These are phyloP conservation scores for Isoperla grammatica DNA, from an alignment of 2,888 invertebrate species.

Conservation along the genomic window DNA sequence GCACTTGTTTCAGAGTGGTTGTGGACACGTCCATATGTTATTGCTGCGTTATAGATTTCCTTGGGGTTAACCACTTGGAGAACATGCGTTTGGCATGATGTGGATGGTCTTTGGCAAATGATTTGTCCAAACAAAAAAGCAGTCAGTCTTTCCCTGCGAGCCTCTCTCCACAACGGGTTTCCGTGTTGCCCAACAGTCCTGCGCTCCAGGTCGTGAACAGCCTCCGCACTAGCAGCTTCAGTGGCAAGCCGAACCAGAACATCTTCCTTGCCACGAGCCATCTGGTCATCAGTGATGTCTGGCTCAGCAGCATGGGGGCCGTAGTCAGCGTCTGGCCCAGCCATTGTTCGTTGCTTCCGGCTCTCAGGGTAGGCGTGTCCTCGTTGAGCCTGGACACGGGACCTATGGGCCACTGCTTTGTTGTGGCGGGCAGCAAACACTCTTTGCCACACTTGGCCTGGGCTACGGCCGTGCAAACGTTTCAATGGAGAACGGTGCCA, in stretches of 20 bases:
- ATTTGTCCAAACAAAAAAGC: neutral
- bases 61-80: neutral
- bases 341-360: neutral
- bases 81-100: neutral
- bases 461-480: neutral
- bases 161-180: constrained; percentile 5
- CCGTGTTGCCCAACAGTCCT: constrained; percentile 1
- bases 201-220: neutral
- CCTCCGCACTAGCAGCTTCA: neutral
- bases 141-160: neutral
- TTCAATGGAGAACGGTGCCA: neutral
- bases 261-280: neutral
- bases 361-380: neutral
- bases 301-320: neutral
- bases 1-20: too few relatives aligned
- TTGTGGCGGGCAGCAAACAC: neutral
- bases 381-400: neutral
- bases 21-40: neutral
- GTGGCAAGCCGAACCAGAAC: neutral
- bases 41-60: too few relatives aligned
- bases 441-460: neutral
- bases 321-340: constrained; percentile 6
- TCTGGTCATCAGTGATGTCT: neutral
- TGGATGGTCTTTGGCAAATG: neutral
- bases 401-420: neutral